These are phyloP conservation scores for Sphenodon punctatus DNA, from an alignment of 2,797 vertebrate genomes.

Conservation along the genomic window DNA sequence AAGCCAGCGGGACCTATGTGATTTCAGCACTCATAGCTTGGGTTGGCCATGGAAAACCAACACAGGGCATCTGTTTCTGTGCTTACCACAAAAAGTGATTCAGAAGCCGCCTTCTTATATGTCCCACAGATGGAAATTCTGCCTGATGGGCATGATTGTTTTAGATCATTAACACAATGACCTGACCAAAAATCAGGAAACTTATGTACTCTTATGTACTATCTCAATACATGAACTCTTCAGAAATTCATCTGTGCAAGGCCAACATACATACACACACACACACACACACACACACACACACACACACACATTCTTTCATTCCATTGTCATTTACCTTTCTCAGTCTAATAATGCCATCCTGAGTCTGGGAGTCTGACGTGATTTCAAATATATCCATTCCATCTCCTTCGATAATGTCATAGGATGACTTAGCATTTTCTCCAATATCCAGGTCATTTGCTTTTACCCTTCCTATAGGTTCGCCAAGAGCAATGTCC, in stretches of 20 bases:
- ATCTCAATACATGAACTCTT: neutral
- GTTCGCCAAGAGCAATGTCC: constrained; percentile 87
- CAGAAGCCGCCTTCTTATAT: neutral
- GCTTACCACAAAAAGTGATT: neutral
- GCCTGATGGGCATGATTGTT: neutral
- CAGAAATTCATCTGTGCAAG: neutral
- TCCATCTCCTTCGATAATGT: constrained; percentile 93
- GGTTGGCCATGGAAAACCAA: neutral
- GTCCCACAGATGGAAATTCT: neutral
- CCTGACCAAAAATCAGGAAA: too few relatives aligned
- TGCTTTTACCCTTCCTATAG: constrained; percentile 91
- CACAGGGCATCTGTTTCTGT: neutral
- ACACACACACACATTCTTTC: neutral
- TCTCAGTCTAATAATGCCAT: constrained; percentile 91
- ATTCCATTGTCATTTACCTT: constrained; percentile 80
- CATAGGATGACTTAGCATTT: constrained; percentile 92
- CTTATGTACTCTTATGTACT: too few relatives aligned
- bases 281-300: too few relatives aligned
- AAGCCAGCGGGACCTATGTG: neutral
- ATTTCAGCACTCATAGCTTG: neutral
- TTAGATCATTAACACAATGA: too few relatives aligned
- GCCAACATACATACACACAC: neutral
- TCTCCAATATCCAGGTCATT: constrained; percentile 94
- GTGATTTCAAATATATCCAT: constrained; percentile 90
- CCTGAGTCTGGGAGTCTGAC: constrained; percentile 90